Base-by-base conservation (phyloP, 2,113 vertebrate species). In the Phalacrocorax aristotelis region DNA sequence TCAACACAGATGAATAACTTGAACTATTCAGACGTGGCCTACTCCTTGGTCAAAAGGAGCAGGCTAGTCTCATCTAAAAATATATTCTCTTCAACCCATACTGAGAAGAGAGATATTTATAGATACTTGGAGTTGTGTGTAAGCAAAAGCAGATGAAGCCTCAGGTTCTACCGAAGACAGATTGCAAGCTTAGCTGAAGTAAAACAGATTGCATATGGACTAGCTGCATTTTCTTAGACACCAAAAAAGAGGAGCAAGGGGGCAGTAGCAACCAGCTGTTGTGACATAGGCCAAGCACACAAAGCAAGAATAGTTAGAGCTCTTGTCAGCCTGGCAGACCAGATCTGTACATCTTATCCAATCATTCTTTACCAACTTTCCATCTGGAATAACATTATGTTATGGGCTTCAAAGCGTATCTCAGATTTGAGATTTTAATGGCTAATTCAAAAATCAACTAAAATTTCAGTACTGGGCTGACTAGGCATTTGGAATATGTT, bases 61-160 rank as follows among this genome's bases (percentile, higher is more conserved):
- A 44, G 38, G 18, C 44, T 69, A 88, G 54, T 69, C 40, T 76
- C 25, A 70, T 86, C 71, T 92, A 58, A 95, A 97, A 95, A 93
- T 83, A 86, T 11, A 57, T 89, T 80, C 20, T 76, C 66, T 82
- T 87, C 49, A 76, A 76, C 49, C 87, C 34, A 17, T 30, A 62
- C 29, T 74, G 66, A 76, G 62, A 36, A 84, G 27, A 88, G 62
- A 71, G 25, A 51, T 90, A 94, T 94, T 93, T 95, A 93, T 71
- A 95, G 85, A 91, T 72, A 88, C 79, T 91, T 85, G 22, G 40
- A 88, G 71, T 54, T 61, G 38, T 16, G n/a, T 66, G 46, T 93
- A 96, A 96, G 88, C 75, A 93, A 96, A 92, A 93, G 79, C 95
- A 96, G 90, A 95, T 83, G 92, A 97, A 93, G 60, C 48, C 76